Percentiles rank a stretch among this genome's conserved stretches.
Conservation (phyloP, 2,797 vertebrate genomes). For the Kryptopterus vitreolus region DNA sequence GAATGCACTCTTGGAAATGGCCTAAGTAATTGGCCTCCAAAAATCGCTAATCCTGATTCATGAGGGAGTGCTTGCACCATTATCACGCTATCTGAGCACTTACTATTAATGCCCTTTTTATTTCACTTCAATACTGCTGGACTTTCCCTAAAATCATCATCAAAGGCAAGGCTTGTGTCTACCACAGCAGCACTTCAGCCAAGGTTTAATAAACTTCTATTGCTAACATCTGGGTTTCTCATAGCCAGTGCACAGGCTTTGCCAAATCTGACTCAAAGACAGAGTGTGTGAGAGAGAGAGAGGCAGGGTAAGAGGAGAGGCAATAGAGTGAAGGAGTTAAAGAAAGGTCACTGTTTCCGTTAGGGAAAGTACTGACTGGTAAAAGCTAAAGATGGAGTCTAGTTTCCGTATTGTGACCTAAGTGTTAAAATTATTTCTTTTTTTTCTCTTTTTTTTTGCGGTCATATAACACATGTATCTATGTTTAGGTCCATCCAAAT, state of each 20-base stretch:
- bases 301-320: constrained; percentile 61
- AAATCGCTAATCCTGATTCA: constrained; percentile 65
- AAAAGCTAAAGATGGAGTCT: not conserved
- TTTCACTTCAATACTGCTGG: constrained; percentile 69
- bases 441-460: not conserved
- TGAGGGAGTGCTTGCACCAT: constrained; percentile 60
- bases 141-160: constrained; percentile 70
- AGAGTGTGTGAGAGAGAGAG: constrained; percentile 44
- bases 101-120: constrained; percentile 69
- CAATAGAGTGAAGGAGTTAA: constrained; percentile 56
- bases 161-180: constrained; percentile 71
- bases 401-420: not conserved
- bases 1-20: constrained; percentile 57
- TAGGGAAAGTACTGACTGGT: constrained; percentile 15
- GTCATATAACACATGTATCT: constrained; percentile 8
- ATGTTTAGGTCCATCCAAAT: constrained; percentile 85
- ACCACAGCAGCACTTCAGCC: constrained; percentile 62
- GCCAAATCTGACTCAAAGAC: constrained; percentile 60
- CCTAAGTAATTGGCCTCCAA: constrained; percentile 57
- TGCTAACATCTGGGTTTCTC: constrained; percentile 71
- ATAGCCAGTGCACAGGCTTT: constrained; percentile 52
- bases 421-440: constrained; percentile 9
- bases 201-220: constrained; percentile 72
- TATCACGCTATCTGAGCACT: constrained; percentile 67
- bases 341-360: constrained; percentile 47